Conservation (phyloP, 2,888 invertebrate genomes). For the Coleophora deauratella region DNA sequence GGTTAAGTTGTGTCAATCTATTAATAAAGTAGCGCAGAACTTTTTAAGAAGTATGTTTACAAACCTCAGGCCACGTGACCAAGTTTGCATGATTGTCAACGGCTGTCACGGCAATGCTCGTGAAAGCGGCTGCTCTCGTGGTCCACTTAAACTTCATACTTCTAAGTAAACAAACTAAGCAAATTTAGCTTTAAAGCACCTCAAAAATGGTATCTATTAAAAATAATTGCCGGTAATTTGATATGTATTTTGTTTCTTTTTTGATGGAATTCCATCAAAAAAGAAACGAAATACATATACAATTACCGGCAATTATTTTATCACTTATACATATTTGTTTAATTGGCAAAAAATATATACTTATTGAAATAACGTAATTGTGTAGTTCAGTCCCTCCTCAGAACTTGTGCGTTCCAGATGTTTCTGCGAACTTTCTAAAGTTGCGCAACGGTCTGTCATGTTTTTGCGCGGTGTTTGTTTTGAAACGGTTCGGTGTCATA, state of each 20-base stretch:
- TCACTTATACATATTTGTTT: not conserved
- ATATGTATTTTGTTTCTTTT: too few species aligned
- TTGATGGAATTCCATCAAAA: too few species aligned
- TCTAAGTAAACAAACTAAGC: not conserved
- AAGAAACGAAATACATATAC: not conserved
- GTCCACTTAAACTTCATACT: not conserved
- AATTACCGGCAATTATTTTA: not conserved
- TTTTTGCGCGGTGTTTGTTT: conserved; percentile 35
- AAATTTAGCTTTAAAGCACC: too few species aligned
- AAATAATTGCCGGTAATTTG: too few species aligned
- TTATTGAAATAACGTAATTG: too few species aligned
- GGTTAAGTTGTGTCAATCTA: not conserved
- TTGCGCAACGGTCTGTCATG: conserved; percentile 33
- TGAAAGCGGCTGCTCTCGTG: conserved; percentile 4
- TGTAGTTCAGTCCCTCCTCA: too few species aligned
- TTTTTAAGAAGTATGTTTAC: conserved; percentile 44
- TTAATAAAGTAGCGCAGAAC: conserved; percentile 17
- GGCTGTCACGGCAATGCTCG: conserved; percentile 1
- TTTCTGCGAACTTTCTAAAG: conserved; percentile 36
- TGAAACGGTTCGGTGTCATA: conserved; percentile 37
- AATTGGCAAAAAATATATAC: too few species aligned
- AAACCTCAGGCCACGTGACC: conserved; percentile 40
- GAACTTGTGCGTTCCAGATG: conserved; percentile 4
- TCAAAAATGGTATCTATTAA: too few species aligned
- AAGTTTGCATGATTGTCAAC: conserved; percentile 30